Percentiles rank a stretch among this genome's conserved stretches.
Evolutionary conservation across 2,797 vertebrate genomes (phyloP).

Genomic region (Graptemys geographica): DNA sequence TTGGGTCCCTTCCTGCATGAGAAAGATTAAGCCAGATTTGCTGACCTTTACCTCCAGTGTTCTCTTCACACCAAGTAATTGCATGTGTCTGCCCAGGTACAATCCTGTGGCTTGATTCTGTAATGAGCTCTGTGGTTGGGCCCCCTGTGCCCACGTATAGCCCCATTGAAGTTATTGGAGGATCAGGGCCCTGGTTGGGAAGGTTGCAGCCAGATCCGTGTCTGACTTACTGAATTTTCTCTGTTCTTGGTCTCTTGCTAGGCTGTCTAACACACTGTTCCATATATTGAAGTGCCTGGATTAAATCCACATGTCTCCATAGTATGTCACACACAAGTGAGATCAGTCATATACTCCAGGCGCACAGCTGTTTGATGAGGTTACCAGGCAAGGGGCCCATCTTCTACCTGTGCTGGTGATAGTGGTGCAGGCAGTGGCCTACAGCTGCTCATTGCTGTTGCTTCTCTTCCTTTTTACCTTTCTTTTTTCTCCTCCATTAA

Average conservation of each 20-base stretch:
- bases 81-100: neutral
- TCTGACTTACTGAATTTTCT: accelerated
- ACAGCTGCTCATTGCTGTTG: accelerated
- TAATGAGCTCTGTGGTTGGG: neutral
- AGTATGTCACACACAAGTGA: neutral
- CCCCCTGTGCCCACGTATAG: neutral
- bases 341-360: neutral
- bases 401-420: neutral
- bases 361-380: accelerated
- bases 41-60: neutral
- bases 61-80: neutral
- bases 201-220: neutral
- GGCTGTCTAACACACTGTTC: accelerated
- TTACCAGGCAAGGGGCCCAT: neutral
- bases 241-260: accelerated
- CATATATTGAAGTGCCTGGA: neutral
- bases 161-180: neutral
- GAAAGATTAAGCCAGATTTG: neutral
- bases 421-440: neutral
- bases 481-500: neutral
- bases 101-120: neutral
- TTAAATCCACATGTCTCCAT: neutral
- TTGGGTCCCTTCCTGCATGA: accelerated
- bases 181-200: neutral
- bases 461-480: neutral